A percentile compares a stretch with the other conserved stretches of the same genome.
Evolutionary conservation across 2,888 invertebrate species (phyloP).

Genomic region (Amphipyra berbera): DNA sequence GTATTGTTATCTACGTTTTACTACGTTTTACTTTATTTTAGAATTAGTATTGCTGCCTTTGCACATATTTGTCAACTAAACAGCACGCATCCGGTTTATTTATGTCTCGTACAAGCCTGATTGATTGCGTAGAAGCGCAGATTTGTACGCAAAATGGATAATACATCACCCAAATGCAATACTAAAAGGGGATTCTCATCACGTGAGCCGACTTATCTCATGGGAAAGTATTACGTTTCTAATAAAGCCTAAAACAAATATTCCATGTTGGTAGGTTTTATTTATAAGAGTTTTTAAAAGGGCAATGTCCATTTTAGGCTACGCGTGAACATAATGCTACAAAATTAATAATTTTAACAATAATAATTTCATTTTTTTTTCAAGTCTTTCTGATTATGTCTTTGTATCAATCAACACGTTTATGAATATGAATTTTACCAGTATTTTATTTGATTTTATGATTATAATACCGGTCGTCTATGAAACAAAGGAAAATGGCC

Average conservation of each 20-base stretch:
- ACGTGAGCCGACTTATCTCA: conserved; percentile 22
- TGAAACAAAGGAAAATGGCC: too few species aligned
- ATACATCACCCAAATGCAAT: conserved; percentile 69
- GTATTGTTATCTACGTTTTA: too few species aligned
- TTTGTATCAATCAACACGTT: too few species aligned
- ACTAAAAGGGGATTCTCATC: conserved; percentile 56
- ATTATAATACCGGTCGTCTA: too few species aligned
- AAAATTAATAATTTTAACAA: too few species aligned
- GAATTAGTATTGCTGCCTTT: conserved; percentile 26
- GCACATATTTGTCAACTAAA: conserved; percentile 50
- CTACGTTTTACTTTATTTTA: background rate
- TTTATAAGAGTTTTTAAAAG: too few species aligned
- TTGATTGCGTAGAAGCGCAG: conserved; percentile 68
- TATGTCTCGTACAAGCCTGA: conserved; percentile 67
- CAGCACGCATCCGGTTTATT: conserved; percentile 57
- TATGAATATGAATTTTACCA: too few species aligned
- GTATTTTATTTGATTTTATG: too few species aligned
- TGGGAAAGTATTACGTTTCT: conserved; percentile 20
- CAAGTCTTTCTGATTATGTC: too few species aligned
- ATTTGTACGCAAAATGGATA: conserved; percentile 66
- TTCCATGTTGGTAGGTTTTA: background rate
- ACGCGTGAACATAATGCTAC: too few species aligned
- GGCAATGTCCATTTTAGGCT: too few species aligned
- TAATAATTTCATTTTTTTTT: too few species aligned
- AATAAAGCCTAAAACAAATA: background rate